These are phyloP conservation scores for Pycnomerus fuliginosus DNA, from an alignment of 2,888 invertebrate genomes.

Conservation along the genomic window DNA sequence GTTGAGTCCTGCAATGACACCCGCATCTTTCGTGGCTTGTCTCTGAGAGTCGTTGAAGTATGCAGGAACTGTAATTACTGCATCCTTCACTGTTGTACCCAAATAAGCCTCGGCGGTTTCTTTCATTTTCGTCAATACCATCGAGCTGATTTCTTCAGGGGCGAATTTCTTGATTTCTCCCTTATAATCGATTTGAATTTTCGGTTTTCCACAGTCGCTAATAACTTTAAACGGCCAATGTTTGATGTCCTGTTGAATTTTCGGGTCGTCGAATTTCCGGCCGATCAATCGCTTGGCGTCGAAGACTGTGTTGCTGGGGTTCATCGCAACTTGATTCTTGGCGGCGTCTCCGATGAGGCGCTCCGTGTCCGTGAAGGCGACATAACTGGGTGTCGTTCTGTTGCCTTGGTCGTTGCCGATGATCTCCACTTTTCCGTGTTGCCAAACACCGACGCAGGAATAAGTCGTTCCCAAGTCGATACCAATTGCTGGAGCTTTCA, in stretches of 20 bases:
- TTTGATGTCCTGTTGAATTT: slow-evolving; percentile 65
- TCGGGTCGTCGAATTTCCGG: slow-evolving; percentile 61
- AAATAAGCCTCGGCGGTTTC: slow-evolving; percentile 55
- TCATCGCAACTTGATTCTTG: too few relatives aligned
- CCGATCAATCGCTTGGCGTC: slow-evolving; percentile 69
- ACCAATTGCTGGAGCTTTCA: too few relatives aligned
- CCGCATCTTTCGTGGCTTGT: slow-evolving; percentile 69
- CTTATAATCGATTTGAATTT: slow-evolving; percentile 50
- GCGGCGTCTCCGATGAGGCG: too few relatives aligned
- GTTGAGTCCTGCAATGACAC: slow-evolving; percentile 62
- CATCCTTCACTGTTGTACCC: slow-evolving; percentile 51
- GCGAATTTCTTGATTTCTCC: slow-evolving; percentile 52
- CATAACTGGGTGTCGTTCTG: too few relatives aligned
- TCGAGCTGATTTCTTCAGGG: slow-evolving; percentile 58
- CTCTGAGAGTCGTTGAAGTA: slow-evolving; percentile 68
- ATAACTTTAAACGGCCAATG: slow-evolving; percentile 65
- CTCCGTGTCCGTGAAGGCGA: too few relatives aligned
- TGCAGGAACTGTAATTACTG: slow-evolving; percentile 62
- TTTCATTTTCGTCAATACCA: slow-evolving; percentile 64
- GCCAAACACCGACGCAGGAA: too few relatives aligned
- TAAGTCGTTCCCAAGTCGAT: too few relatives aligned
- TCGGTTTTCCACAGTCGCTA: slow-evolving; percentile 52
- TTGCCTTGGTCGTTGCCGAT: too few relatives aligned
- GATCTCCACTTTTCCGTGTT: too few relatives aligned
- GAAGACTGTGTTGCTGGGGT: too few relatives aligned